Conservation (phyloP, 2,797 vertebrate genomes). For the Aplochiton taeniatus region DNA sequence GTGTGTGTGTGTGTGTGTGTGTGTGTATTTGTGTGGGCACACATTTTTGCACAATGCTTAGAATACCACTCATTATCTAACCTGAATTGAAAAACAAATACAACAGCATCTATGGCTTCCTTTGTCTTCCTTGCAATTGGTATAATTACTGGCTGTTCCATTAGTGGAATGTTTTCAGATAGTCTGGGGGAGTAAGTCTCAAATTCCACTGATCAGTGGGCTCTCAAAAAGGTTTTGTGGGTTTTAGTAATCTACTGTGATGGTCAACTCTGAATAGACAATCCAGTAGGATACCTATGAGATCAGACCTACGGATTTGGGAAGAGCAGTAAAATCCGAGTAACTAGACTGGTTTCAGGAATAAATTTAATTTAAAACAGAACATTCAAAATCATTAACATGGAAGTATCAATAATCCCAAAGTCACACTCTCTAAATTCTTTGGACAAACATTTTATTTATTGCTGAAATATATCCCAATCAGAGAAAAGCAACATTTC, state of each 20-base stretch:
- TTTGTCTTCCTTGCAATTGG: constrained; percentile 58
- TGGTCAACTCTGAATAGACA: constrained; percentile 53
- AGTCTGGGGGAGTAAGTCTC: constrained; percentile 69
- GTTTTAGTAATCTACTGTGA: constrained; percentile 52
- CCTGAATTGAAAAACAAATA: constrained; percentile 49
- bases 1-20: too few species aligned
- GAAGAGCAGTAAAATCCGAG: too few species aligned
- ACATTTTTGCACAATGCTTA: constrained; percentile 22
- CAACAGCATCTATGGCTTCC: constrained; percentile 46
- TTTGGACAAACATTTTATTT: background rate
- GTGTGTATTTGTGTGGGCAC: too few species aligned
- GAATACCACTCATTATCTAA: constrained; percentile 47
- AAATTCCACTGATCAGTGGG: constrained; percentile 72
- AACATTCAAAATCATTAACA: too few species aligned
- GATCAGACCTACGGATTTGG: too few species aligned
- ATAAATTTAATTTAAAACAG: too few species aligned
- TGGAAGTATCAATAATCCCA: background rate
- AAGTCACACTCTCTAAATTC: background rate
- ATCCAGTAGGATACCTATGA: background rate
- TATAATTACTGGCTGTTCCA: constrained; percentile 66
- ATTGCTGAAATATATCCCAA: background rate
- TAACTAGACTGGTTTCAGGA: too few species aligned
- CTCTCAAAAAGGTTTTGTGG: constrained; percentile 63
- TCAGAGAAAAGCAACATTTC: too few species aligned
- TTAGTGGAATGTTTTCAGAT: constrained; percentile 68